Conservation (phyloP, 1,140 invertebrate species). For the Drosophila albomicans region DNA sequence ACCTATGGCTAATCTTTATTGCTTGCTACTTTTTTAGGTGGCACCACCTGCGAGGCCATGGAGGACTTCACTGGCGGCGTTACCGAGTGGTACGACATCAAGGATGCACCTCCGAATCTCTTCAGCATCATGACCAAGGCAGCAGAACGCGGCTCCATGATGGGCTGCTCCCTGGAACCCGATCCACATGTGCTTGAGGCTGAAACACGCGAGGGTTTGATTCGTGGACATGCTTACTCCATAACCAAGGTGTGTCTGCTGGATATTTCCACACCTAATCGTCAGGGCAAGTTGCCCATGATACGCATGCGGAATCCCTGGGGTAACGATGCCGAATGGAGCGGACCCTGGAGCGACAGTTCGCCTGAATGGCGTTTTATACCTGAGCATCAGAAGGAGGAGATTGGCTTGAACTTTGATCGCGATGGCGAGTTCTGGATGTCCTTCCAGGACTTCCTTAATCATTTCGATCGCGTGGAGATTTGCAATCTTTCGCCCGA, state of each 20-base stretch:
- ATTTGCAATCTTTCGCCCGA: conserved; percentile 99
- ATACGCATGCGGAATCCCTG: conserved; percentile 96
- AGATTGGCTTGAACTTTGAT: conserved; percentile 96
- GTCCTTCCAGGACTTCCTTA: conserved; percentile 93
- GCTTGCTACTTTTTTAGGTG: conserved; percentile 87
- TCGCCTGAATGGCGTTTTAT: conserved; percentile 97
- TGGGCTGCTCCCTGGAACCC: conserved; percentile 98
- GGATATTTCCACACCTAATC: conserved; percentile 94
- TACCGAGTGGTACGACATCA: conserved; percentile 97
- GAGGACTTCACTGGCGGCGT: conserved; percentile 99
- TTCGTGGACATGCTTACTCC: conserved; percentile 98
- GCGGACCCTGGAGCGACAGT: conserved; percentile 97
- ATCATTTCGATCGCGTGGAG: conserved; percentile 92
- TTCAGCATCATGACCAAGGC: conserved; percentile 97
- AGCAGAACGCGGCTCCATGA: conserved; percentile 95
- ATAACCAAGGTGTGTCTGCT: conserved; percentile 96
- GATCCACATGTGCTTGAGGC: conserved; percentile 96
- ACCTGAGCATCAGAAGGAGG: conserved; percentile 93
- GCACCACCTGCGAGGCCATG: conserved; percentile 98
- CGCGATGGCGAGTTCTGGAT: conserved; percentile 99
- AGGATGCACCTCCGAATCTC: conserved; percentile 94
- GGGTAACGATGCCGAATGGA: conserved; percentile 99
- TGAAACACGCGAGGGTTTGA: conserved; percentile 94
- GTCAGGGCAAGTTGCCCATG: conserved; percentile 92
- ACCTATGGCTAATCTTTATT: not conserved